These are phyloP conservation scores for Pandemis cinnamomeana DNA, from an alignment of 2,888 invertebrate species.

Conservation along the genomic window DNA sequence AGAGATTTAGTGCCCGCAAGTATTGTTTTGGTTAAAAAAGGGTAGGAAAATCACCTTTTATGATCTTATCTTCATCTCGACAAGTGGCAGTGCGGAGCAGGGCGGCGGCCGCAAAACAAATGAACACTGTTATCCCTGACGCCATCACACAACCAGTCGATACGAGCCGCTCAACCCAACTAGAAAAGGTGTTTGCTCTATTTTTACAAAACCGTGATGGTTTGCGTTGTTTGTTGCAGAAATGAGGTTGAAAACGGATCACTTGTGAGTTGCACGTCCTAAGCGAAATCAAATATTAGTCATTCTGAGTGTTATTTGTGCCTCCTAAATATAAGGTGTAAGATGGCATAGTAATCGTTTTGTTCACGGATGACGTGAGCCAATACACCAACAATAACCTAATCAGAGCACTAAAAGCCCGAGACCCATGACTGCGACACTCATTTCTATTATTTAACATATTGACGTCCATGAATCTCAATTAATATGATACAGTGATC, in stretches of 20 bases:
- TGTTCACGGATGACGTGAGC: neutral
- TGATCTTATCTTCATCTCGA: conserved; percentile 78
- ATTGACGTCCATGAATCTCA: conserved; percentile 40
- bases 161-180: conserved; percentile 48
- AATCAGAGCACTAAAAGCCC: conserved; percentile 1
- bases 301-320: neutral
- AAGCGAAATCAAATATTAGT: neutral
- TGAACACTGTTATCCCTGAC: conserved; percentile 49
- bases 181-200: conserved; percentile 43
- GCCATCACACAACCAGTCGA: conserved; percentile 49
- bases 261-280: neutral
- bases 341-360: neutral
- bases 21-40: conserved; percentile 33
- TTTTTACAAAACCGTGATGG: conserved; percentile 35
- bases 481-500: conserved; percentile 42
- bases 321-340: neutral
- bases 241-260: conserved; percentile 11
- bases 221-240: conserved; percentile 24
- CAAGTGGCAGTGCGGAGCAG: conserved; percentile 53
- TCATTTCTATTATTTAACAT: conserved; percentile 38
- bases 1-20: conserved; percentile 39
- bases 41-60: conserved; percentile 65
- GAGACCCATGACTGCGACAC: neutral
- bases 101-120: conserved; percentile 51
- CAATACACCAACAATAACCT: conserved; percentile 2